Evolutionary conservation across 2,888 invertebrate genomes (phyloP).

Genomic region (Dynastes maya): DNA sequence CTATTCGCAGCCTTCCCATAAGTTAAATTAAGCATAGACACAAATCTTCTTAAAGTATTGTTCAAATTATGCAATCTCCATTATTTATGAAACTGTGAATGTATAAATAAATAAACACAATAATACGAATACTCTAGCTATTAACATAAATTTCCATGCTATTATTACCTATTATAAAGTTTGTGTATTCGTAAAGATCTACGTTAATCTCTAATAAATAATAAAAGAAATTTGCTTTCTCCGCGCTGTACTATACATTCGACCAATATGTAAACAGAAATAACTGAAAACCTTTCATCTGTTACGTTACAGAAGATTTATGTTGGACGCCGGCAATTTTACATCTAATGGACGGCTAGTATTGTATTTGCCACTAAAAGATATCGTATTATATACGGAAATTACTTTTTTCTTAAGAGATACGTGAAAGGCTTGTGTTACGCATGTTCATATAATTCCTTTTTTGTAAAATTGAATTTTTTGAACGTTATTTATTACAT

Average conservation of each 20-base stretch:
- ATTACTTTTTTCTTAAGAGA: background rate
- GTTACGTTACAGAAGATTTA: slow-evolving; percentile 32
- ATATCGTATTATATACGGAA: background rate
- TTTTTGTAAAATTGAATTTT: background rate
- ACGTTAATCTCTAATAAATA: slow-evolving; percentile 47
- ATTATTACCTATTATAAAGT: slow-evolving; percentile 38
- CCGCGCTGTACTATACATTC: background rate
- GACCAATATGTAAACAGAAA: slow-evolving; percentile 16
- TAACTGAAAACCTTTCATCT: slow-evolving; percentile 33
- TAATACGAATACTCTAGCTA: slow-evolving; percentile 16
- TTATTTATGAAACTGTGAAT: slow-evolving; percentile 32
- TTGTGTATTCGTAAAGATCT: slow-evolving; percentile 28
- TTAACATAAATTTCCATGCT: slow-evolving; percentile 46
- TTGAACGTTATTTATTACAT: background rate
- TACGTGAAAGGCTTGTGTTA: background rate
- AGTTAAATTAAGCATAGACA: too few relatives aligned
- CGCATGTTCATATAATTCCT: background rate
- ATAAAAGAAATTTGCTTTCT: slow-evolving; percentile 50
- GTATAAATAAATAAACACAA: slow-evolving; percentile 32
- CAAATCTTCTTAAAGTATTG: background rate
- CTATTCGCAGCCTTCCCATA: too few relatives aligned
- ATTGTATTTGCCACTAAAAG: slow-evolving; percentile 1
- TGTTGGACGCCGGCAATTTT: slow-evolving; percentile 1
- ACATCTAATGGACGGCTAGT: slow-evolving; percentile 9
- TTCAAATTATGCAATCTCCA: slow-evolving; percentile 15